Base-by-base conservation (phyloP, 1,140 invertebrate genomes). In the Ctenoplectra terminalis region DNA sequence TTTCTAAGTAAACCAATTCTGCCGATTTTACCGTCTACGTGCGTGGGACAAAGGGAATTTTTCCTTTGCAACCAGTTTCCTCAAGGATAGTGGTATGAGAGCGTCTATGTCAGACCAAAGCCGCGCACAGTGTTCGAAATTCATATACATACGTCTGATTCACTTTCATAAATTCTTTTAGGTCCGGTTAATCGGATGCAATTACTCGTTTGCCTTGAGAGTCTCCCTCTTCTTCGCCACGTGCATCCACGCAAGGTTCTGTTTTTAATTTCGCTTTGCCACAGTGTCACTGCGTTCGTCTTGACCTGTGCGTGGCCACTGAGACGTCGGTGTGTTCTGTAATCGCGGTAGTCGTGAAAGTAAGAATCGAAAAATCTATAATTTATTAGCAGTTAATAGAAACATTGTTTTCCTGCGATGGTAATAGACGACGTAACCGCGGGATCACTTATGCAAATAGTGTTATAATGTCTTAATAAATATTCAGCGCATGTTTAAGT, bases 21-120 rank as follows among this genome's bases (percentile, higher is more conserved):
- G 6, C 9, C 8, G 3, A 17, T 72, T 79, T 63, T 23, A 48
- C 26, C 1, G 3, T 17, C 20, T 17, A 6, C 0, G 13, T n/a
- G 31, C n/a, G 11, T 4, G 29, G 34, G 31, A 73, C 48, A 73
- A 73, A 63, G 37, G 29, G 6, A 64, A 46, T 46, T 43, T 50
- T 63, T 54, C 60, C 34, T 8, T 9, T 1, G 17, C 15, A 54
- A 73, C 77, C 69, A 80, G 70, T 73, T 73, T 26, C 20, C 9
- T 13, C 77, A 80, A 80, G 77, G 77, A 63, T 48, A 73, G 58
- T 63, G 77, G 73, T 54, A 80, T 6, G 58, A 73, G 8, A 48
- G 7, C 26, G 37, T 73, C 20, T 11, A 40, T 23, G 43, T 72
- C 77, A 43, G 69, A 63, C 23, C 23, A 11, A 9, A 23, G 34